Evolutionary conservation across 2,797 vertebrate genomes (phyloP).

Genomic region (Anolis apletophallus): DNA sequence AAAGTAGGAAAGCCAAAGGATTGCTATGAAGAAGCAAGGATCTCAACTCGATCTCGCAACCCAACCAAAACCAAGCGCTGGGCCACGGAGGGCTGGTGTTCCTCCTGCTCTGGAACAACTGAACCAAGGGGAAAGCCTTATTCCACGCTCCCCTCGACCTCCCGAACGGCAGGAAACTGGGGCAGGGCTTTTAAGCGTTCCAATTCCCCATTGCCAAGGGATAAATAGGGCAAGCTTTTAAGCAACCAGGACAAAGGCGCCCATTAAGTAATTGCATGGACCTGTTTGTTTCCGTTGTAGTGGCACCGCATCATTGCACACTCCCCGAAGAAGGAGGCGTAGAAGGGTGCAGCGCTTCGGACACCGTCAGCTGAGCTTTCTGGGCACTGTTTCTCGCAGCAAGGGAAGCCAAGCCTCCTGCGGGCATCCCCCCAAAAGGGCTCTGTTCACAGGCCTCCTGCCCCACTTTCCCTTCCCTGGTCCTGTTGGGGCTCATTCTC

Average conservation of each 20-base stretch:
- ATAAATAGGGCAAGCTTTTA: slow-evolving; percentile 4
- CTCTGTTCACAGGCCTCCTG: not conserved
- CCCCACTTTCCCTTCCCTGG: not conserved
- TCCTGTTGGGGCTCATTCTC: not conserved
- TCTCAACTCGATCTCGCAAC: not conserved
- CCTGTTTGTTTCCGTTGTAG: not conserved
- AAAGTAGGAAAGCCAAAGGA: not conserved
- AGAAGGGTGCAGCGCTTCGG: fast-evolving
- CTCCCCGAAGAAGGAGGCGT: not conserved
- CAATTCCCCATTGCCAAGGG: not conserved
- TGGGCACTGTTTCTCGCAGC: too few species aligned
- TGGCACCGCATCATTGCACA: not conserved
- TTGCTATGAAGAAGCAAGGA: not conserved
- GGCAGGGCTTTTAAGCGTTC: not conserved
- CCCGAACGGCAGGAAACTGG: not conserved
- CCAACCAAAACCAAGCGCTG: not conserved
- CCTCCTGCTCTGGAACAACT: too few species aligned
- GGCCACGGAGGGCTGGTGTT: not conserved
- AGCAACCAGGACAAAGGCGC: not conserved
- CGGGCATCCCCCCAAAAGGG: not conserved
- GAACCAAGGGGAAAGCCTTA: not conserved
- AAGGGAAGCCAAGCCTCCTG: not conserved
- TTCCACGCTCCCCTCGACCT: not conserved
- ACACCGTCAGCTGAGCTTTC: not conserved
- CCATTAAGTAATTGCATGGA: slow-evolving; percentile 1